These are phyloP conservation scores for Homarus gammarus DNA, from an alignment of 2,888 invertebrate species.

Conservation along the genomic window DNA sequence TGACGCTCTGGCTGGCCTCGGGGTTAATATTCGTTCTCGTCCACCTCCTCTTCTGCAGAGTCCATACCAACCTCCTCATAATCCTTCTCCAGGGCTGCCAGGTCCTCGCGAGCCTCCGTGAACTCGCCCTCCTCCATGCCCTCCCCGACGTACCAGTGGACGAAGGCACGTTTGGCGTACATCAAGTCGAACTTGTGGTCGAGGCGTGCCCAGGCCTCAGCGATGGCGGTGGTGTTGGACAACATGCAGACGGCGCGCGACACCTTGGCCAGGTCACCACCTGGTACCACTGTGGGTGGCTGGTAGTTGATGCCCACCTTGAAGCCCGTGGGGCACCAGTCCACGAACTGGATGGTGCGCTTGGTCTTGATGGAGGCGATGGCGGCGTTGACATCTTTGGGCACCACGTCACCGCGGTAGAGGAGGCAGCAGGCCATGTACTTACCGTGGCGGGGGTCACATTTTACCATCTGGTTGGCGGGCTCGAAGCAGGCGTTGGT, in stretches of 20 bases:
- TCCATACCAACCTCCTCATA: slow-evolving; percentile 4
- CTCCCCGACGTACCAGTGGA: slow-evolving; percentile 87
- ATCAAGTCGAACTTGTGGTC: slow-evolving; percentile 98
- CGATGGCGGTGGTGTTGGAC: slow-evolving; percentile 95
- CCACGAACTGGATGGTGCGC: slow-evolving; percentile 90
- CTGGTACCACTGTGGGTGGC: slow-evolving; percentile 85
- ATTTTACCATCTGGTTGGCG: slow-evolving; percentile 81
- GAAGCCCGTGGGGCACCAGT: slow-evolving; percentile 96
- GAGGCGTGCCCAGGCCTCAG: slow-evolving; percentile 97
- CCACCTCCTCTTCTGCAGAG: background rate
- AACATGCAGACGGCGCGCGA: slow-evolving; percentile 91
- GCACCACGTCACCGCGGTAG: slow-evolving; percentile 82
- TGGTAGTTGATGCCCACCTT: slow-evolving; percentile 89
- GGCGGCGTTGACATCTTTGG: slow-evolving; percentile 82
- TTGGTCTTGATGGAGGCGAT: slow-evolving; percentile 89
- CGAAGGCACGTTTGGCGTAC: slow-evolving; percentile 98
- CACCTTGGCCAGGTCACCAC: slow-evolving; percentile 87
- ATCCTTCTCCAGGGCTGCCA: slow-evolving; percentile 7
- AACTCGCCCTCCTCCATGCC: slow-evolving; percentile 55
- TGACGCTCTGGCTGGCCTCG: background rate
- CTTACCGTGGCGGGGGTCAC: slow-evolving; percentile 79
- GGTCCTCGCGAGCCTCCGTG: slow-evolving; percentile 49
- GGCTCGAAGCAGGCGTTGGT: slow-evolving; percentile 81
- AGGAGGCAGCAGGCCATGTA: slow-evolving; percentile 81
- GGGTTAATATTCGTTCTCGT: background rate